Evolutionary conservation across 2,113 vertebrate genomes (phyloP).

Genomic region (Lophius piscatorius): DNA sequence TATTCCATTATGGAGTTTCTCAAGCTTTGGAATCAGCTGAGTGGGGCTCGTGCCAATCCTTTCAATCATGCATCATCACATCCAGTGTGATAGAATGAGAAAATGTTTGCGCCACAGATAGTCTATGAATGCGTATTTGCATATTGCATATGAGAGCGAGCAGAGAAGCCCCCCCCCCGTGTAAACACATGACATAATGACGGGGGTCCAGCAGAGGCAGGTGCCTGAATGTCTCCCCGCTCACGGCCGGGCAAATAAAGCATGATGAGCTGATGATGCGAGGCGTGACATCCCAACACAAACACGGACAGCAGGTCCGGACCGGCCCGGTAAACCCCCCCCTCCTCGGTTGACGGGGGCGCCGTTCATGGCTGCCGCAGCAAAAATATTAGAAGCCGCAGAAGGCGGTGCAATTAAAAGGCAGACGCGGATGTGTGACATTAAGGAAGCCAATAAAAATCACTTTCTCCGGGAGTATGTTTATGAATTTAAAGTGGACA

Average conservation of each 20-base stretch:
- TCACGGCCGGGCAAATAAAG: constrained; percentile 32
- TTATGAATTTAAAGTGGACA: not conserved
- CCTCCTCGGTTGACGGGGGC: not conserved
- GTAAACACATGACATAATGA: constrained; percentile 15
- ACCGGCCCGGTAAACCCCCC: too few species aligned
- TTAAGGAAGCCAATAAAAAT: constrained; percentile 3
- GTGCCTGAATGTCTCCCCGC: constrained; percentile 13
- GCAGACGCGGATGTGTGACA: not conserved
- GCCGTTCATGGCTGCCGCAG: not conserved
- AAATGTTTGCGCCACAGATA: constrained; percentile 1
- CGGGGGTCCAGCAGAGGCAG: constrained; percentile 17
- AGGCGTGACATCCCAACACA: constrained; percentile 39
- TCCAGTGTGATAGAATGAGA: not conserved
- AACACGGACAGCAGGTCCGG: constrained; percentile 6
- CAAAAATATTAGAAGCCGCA: not conserved
- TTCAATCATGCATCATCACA: constrained; percentile 20
- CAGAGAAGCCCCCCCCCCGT: not conserved
- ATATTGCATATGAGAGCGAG: not conserved
- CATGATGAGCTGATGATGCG: constrained; percentile 37
- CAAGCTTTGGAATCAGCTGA: not conserved
- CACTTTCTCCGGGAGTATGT: not conserved
- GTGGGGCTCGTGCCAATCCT: not conserved
- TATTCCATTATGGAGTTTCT: not conserved
- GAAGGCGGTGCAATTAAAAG: not conserved
- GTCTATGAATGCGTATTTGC: constrained; percentile 15